Base-by-base conservation (phyloP, 2,113 vertebrate species). In the Mormyrus iriodes region DNA sequence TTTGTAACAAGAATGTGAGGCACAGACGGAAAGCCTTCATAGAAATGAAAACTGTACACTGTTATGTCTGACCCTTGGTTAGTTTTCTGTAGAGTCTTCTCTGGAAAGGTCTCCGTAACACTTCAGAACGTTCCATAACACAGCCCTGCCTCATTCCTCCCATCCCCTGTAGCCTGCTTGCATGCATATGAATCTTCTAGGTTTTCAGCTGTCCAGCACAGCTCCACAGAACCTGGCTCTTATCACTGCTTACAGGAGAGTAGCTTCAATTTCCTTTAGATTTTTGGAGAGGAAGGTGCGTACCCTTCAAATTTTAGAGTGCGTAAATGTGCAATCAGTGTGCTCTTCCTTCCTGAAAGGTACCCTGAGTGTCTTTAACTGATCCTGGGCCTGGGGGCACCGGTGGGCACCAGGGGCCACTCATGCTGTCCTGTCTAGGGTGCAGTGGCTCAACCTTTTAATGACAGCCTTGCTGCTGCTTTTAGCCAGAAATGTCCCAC, bases 251-350 rank as follows among this genome's bases (percentile, higher is more conserved):
- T 87, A 8, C 4, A 39, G 52, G 27, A 55, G 19, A 46, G 19
- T 10, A 27, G 9, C 79, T 27, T 19, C 21, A 48, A 5, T 84
- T 42, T 17, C 1, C 13, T n/a, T 44, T 46, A 35, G 31, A 24
- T n/a, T 85, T 85, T 51, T 51, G 44, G 27, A 8, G 46, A 5
- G 46, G 48, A 31, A 51, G 27, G 48, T 27, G 46, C 12, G 13
- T 86, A 73, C 31, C 65, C 84, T 52, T n/a, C n/a, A n/a, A n/a
- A n/a, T n/a, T n/a, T n/a, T n/a, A n/a, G 84, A 86, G 86, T 65
- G 55, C 44, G 53, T 61, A 69, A 69, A 61, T 61, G 39, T 61
- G 53, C 44, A 46, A 87, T 46, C 39, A 6, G 39, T 21, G 27
- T 42, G 31, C 13, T 27, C 48, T 17, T 17, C 85, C 27, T 35